Conservation (phyloP, 2,113 vertebrate species). For the Salvator merianae region DNA sequence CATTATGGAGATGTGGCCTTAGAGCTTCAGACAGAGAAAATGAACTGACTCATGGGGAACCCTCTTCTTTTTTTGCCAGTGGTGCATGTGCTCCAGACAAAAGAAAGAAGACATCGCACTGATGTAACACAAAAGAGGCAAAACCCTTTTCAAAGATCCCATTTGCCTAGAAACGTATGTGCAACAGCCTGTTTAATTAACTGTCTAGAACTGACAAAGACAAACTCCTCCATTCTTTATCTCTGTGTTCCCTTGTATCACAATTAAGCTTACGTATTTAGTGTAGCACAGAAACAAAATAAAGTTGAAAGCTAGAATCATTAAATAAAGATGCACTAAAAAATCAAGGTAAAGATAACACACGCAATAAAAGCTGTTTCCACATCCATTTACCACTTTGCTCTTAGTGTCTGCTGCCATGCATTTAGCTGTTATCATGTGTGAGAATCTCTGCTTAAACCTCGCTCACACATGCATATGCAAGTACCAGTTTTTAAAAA, state of each 20-base stretch:
- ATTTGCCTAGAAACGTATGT: conserved; percentile 65
- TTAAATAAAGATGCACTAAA: conserved; percentile 66
- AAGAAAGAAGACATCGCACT: conserved; percentile 45
- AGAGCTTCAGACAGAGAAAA: not conserved
- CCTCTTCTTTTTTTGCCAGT: conserved; percentile 41
- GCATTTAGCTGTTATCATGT: not conserved
- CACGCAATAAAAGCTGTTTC: conserved; percentile 35
- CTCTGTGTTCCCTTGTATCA: conserved; percentile 68
- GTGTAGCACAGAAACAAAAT: conserved; percentile 62
- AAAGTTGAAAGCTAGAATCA: conserved; percentile 64
- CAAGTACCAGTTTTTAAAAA: not conserved
- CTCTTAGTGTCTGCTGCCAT: not conserved
- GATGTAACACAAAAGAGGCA: conserved; percentile 57
- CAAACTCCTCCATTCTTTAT: conserved; percentile 69
- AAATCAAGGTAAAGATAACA: conserved; percentile 51
- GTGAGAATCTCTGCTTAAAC: not conserved
- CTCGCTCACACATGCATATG: not conserved
- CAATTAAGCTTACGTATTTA: conserved; percentile 70
- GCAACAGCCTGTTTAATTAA: conserved; percentile 72
- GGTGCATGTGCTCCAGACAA: conserved; percentile 51
- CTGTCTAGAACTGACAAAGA: conserved; percentile 66
- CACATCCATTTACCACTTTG: not conserved
- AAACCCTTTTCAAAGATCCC: conserved; percentile 62
- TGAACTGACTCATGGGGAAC: not conserved
- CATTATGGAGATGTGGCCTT: not conserved